A percentile compares a stretch with the other conserved stretches of the same genome.
phyloP scores from a whole-genome alignment of 2,113 vertebrate genomes.

The Mionectes macconnelli region DNA sequence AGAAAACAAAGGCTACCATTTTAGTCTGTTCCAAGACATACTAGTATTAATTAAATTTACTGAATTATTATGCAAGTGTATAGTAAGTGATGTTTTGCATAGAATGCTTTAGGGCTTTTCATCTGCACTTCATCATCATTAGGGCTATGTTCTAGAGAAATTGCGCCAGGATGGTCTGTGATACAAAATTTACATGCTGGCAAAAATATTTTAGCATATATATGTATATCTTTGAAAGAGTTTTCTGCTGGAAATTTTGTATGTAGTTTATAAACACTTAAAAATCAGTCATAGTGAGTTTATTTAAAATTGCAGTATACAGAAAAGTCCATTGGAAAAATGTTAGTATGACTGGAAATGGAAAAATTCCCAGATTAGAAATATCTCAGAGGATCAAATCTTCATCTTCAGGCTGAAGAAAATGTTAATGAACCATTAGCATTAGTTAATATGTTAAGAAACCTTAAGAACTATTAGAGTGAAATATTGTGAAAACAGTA shows the following conservation, averaged over 20 bases:
- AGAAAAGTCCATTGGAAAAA: background rate
- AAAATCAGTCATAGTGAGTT: background rate
- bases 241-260: background rate
- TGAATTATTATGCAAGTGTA: background rate
- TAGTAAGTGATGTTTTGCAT: background rate
- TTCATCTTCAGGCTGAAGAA: background rate
- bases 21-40: background rate
- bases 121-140: background rate
- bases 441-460: too few species aligned
- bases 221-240: background rate
- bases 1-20: background rate
- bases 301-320: background rate
- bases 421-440: too few species aligned
- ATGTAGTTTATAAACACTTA: background rate
- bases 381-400: background rate
- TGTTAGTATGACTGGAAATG: background rate
- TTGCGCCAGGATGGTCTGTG: background rate
- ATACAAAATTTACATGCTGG: background rate
- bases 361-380: background rate
- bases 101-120: background rate
- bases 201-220: conserved; percentile 1
- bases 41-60: background rate
- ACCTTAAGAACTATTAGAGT: background rate
- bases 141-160: background rate
- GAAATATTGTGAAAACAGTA: background rate